A percentile compares a stretch with the other conserved stretches of the same genome.
phyloP scores from a whole-genome alignment of 2,113 vertebrate genomes.

The Maccullochella peelii region DNA sequence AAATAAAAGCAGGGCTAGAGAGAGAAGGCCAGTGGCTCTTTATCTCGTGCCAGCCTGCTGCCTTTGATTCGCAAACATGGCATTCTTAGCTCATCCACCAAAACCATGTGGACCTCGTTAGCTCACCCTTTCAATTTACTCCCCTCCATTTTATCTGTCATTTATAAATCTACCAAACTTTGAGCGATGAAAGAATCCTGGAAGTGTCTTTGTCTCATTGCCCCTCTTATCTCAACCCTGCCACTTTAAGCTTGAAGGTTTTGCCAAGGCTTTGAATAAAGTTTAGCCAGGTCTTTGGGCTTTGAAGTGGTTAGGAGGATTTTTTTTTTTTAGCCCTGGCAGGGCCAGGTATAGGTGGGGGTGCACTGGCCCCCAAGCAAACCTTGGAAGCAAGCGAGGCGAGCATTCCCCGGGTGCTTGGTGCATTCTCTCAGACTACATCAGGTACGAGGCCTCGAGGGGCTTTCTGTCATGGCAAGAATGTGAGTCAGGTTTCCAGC shows the following conservation, averaged over 20 bases:
- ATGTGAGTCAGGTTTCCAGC: slow-evolving; percentile 58
- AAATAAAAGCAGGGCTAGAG: slow-evolving; percentile 40
- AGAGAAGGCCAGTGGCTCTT: slow-evolving; percentile 54
- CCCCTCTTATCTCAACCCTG: slow-evolving; percentile 42
- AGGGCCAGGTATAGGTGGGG: slow-evolving; percentile 21
- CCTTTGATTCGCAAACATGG: slow-evolving; percentile 71
- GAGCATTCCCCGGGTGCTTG: slow-evolving; percentile 34
- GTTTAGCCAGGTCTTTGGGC: slow-evolving; percentile 18
- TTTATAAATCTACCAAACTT: slow-evolving; percentile 59
- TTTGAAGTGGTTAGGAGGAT: slow-evolving; percentile 59
- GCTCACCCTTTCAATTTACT: slow-evolving; percentile 41
- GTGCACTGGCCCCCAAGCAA: slow-evolving; percentile 21
- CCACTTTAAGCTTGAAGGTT: slow-evolving; percentile 39
- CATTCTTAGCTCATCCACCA: slow-evolving; percentile 70
- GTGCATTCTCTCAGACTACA: slow-evolving; percentile 54
- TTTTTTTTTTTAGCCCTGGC: slow-evolving; percentile 8
- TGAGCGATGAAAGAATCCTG: slow-evolving; percentile 47
- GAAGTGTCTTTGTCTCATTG: slow-evolving; percentile 44
- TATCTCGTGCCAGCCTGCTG: slow-evolving; percentile 79
- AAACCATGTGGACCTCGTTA: slow-evolving; percentile 77
- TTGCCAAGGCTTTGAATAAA: slow-evolving; percentile 53
- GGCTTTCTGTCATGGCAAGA: slow-evolving; percentile 39
- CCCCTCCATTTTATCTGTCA: slow-evolving; percentile 52
- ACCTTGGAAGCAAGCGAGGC: slow-evolving; percentile 25
- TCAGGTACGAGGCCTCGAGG: slow-evolving; percentile 34